phyloP scores from a whole-genome alignment of 2,113 vertebrate species.

The Mionectes macconnelli region DNA sequence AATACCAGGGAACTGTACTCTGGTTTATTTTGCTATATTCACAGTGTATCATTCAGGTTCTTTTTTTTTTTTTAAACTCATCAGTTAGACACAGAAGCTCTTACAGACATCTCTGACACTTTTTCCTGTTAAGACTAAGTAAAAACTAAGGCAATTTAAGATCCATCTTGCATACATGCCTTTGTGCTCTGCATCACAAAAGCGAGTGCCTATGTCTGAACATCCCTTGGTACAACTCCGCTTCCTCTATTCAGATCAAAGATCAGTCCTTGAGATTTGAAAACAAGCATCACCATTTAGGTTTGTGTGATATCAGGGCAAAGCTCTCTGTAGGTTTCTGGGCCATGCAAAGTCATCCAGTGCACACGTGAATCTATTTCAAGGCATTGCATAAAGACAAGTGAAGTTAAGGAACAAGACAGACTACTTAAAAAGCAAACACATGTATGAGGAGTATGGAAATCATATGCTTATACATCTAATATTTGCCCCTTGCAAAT shows the following conservation, averaged over 20 bases:
- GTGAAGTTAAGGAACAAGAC: not conserved
- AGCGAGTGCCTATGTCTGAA: fast-evolving
- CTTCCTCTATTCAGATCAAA: not conserved
- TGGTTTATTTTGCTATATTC: not conserved
- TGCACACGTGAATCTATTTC: not conserved
- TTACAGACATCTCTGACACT: not conserved
- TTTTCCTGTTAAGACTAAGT: not conserved
- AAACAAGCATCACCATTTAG: not conserved
- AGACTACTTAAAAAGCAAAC: constrained; percentile 28
- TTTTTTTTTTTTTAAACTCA: not conserved
- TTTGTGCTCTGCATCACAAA: not conserved
- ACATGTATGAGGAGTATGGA: not conserved
- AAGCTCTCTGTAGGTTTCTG: not conserved
- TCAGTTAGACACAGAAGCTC: not conserved
- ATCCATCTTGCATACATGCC: not conserved
- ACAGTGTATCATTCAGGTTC: not conserved
- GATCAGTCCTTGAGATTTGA: not conserved
- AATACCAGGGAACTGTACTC: not conserved
- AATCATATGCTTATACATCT: constrained; percentile 4
- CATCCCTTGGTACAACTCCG: not conserved
- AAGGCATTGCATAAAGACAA: not conserved
- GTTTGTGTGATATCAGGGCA: not conserved
- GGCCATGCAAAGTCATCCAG: not conserved
- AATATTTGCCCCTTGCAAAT: not conserved
- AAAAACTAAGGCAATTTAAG: not conserved